Percentiles rank a stretch among this genome's conserved stretches.
Evolutionary conservation across 2,113 vertebrate genomes (phyloP).

Genomic region (Ascaphus truei): DNA sequence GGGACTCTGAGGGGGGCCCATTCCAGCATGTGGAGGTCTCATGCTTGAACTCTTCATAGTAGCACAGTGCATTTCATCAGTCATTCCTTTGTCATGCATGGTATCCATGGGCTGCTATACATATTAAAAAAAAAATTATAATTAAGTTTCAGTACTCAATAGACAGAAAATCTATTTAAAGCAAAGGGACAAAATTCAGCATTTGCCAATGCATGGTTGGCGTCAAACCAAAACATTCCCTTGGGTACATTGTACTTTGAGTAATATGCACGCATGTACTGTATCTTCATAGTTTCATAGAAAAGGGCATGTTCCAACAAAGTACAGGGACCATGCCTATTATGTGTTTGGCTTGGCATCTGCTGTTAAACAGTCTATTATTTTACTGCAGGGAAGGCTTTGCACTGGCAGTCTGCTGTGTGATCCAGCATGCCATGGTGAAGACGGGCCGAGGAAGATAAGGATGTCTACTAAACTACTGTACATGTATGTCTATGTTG

Average conservation of each 20-base stretch:
- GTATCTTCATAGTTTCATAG: too few relatives aligned
- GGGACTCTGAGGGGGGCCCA: conserved; percentile 95
- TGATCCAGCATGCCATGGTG: neutral
- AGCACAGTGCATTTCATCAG: conserved; percentile 86
- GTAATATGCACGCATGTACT: neutral
- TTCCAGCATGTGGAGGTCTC: conserved; percentile 88
- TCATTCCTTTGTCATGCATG: conserved; percentile 87
- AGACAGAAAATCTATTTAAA: neutral
- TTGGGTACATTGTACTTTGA: neutral
- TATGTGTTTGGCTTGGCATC: neutral
- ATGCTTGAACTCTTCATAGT: conserved; percentile 86
- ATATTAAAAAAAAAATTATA: neutral
- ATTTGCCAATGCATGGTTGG: neutral
- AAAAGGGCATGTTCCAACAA: neutral
- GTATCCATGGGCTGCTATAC: conserved; percentile 81
- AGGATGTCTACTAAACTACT: too few relatives aligned
- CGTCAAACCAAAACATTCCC: neutral
- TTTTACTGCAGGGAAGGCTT: neutral
- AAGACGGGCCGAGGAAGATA: neutral
- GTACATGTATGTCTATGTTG: too few relatives aligned
- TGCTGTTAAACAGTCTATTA: too few relatives aligned
- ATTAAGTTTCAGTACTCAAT: neutral
- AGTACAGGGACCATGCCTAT: neutral
- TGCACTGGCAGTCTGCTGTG: neutral
- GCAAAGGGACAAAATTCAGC: conserved; percentile 21